Conservation (phyloP, 2,797 vertebrate species). For the Liasis olivaceus region DNA sequence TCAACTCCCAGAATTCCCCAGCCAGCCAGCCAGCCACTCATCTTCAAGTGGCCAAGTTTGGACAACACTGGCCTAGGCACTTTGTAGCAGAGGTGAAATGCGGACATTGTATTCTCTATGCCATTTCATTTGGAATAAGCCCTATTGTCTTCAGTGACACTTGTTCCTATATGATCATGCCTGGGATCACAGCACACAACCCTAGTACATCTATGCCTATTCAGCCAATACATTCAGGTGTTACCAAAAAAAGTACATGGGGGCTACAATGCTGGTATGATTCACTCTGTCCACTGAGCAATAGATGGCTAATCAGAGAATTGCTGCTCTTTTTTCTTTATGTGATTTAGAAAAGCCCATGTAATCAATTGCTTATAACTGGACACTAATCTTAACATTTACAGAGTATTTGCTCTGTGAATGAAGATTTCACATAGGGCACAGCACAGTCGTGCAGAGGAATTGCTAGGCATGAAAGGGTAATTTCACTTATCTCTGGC, state of each 20-base stretch:
- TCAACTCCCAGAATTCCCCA: too few relatives aligned
- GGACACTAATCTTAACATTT: background rate
- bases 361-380: background rate
- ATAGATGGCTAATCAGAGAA: background rate
- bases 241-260: background rate
- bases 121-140: background rate
- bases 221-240: background rate
- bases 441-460: background rate
- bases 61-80: too few relatives aligned
- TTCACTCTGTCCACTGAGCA: background rate
- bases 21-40: too few relatives aligned
- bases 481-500: constrained; percentile 9
- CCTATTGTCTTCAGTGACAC: background rate
- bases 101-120: background rate
- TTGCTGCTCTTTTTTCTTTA: background rate
- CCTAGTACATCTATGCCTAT: background rate
- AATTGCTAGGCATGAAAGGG: constrained; percentile 3
- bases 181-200: too few relatives aligned
- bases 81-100: background rate
- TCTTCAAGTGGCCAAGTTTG: too few relatives aligned
- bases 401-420: background rate
- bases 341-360: background rate
- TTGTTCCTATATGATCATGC: background rate
- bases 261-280: background rate
- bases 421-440: background rate